These are phyloP conservation scores for Platalea minor DNA, from an alignment of 2,797 vertebrate species.

Conservation along the genomic window DNA sequence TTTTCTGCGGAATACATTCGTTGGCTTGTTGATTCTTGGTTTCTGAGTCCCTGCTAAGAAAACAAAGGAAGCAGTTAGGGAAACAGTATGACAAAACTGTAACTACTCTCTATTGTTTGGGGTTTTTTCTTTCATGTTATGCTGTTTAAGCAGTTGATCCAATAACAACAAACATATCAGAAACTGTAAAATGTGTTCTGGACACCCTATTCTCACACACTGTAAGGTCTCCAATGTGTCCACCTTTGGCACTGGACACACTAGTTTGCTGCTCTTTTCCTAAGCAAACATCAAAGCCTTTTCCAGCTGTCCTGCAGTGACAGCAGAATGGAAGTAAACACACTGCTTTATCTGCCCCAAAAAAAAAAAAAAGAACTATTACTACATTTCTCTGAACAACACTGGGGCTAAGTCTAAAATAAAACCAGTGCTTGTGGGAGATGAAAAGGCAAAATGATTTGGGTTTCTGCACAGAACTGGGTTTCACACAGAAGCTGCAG, in stretches of 20 bases:
- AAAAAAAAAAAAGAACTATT: neutral
- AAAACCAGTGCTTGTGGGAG: neutral
- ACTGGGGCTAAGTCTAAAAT: neutral
- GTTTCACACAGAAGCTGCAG: neutral
- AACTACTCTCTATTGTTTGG: neutral
- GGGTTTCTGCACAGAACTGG: neutral
- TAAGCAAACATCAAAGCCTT: neutral
- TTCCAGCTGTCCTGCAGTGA: neutral
- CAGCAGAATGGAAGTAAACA: neutral
- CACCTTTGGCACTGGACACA: neutral
- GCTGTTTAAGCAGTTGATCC: neutral
- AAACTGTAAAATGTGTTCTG: neutral
- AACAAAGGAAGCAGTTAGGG: conserved; percentile 28
- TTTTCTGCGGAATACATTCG: neutral
- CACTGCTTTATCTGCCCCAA: neutral
- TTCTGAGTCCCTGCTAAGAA: conserved; percentile 50
- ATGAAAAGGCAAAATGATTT: neutral
- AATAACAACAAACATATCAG: neutral
- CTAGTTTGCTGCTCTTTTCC: neutral
- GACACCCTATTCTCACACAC: neutral
- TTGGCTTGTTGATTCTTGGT: neutral
- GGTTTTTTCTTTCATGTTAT: neutral
- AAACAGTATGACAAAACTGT: neutral
- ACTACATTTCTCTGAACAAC: neutral
- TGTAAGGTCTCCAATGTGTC: neutral